These are phyloP conservation scores for Vipera latastei DNA, from an alignment of 2,797 vertebrate species.

Conservation along the genomic window DNA sequence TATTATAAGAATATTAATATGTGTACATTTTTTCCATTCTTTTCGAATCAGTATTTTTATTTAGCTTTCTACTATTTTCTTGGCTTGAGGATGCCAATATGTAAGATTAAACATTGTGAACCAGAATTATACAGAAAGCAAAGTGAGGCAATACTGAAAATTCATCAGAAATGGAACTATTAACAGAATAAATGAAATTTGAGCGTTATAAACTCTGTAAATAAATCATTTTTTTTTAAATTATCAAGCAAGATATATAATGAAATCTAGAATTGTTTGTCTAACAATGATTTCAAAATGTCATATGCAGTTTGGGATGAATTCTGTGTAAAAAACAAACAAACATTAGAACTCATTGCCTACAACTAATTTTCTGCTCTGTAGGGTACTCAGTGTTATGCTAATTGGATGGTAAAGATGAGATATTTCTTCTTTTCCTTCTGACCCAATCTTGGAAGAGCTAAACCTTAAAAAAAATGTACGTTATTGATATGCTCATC, in stretches of 20 bases:
- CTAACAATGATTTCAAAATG: not conserved
- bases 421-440: not conserved
- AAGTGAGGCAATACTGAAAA: not conserved
- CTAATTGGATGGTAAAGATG: not conserved
- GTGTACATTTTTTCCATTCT: slow-evolving; percentile 4
- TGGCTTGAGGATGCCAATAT: not conserved
- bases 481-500: not conserved
- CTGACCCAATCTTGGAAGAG: not conserved
- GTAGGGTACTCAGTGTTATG: not conserved
- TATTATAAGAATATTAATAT: slow-evolving; percentile 14
- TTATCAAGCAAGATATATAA: not conserved
- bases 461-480: not conserved
- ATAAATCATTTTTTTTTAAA: not conserved
- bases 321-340: not conserved
- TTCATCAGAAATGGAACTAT: not conserved
- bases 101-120: not conserved
- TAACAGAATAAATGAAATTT: not conserved
- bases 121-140: not conserved
- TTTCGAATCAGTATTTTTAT: not conserved
- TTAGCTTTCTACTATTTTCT: not conserved
- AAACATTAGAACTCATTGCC: not conserved
- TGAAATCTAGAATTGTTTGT: not conserved
- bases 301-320: not conserved
- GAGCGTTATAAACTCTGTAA: not conserved
- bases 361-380: not conserved